Conservation (phyloP, 1,140 invertebrate species). For the Episyrphus balteatus region DNA sequence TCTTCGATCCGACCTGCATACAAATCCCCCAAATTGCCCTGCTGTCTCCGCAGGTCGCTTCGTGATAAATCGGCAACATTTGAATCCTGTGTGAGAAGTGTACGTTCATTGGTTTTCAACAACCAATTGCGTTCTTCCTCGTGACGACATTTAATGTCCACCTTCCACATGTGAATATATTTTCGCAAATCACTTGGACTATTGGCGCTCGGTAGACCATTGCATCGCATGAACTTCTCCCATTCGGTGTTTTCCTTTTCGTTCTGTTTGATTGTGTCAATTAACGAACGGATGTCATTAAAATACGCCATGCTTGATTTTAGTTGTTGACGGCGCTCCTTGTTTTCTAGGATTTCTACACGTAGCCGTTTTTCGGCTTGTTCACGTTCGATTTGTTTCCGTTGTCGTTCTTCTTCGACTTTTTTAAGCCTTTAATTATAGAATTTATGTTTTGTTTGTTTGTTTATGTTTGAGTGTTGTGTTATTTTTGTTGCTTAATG, state of each 20-base stretch:
- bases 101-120: conserved; percentile 34
- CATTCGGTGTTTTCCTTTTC: conserved; percentile 39
- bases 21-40: conserved; percentile 29
- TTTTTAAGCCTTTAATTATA: conserved; percentile 19
- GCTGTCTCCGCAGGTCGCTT: conserved; percentile 21
- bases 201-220: conserved; percentile 49
- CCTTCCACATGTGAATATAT: conserved; percentile 49
- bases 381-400: conserved; percentile 31
- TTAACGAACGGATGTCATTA: conserved; percentile 17
- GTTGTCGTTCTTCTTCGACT: conserved; percentile 31
- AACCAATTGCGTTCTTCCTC: conserved; percentile 33
- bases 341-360: conserved; percentile 31
- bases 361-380: conserved; percentile 30
- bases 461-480: background rate
- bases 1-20: conserved; percentile 35
- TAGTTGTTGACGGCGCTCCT: conserved; percentile 19
- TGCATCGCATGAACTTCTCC: conserved; percentile 49
- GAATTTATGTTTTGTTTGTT: background rate
- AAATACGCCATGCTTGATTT: conserved; percentile 30
- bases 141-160: conserved; percentile 39
- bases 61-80: conserved; percentile 23
- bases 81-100: conserved; percentile 30
- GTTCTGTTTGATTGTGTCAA: conserved; percentile 22
- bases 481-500: background rate
- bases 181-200: conserved; percentile 46